Evolutionary conservation across 2,797 vertebrate genomes (phyloP), one percentile per base, ranked within the genome.

Genomic region (Mycteria americana): DNA sequence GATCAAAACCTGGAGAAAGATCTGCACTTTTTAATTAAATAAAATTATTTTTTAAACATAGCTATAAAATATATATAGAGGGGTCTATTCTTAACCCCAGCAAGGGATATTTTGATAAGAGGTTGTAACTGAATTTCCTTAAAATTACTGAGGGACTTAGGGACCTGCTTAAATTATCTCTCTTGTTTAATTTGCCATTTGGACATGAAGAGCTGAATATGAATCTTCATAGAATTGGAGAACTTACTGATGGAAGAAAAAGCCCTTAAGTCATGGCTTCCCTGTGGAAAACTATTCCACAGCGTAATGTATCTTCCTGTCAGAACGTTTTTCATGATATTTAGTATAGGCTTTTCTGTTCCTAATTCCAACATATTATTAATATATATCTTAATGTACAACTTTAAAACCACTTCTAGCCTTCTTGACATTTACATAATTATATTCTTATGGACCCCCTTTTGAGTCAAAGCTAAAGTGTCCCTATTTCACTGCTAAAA

Each of bases 111-210:
- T 95, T 97, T 95, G 90, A 90, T 92, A 95, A 74, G 63, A 80
- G 68, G 64, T 85, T 75, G 83, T 92, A 91, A 80, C 48, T 74
- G 93, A 92, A 90, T 94, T 96, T 95, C 68, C 77, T 94, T 86
- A 90, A 97, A 97, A 97, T 97, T 97, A 95, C 85, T 95, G 88
- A 94, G 97, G 95, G 96, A 95, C 24, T 95, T 82, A 25, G 95
- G 41, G 95, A 97, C 88, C 85, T 94, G 72, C 56, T 93, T 95
- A 96, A 97, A 95, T 95, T 94, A 89, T 91, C 77, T 94, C 89
- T 88, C 94, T 70, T 92, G 74, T 92, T 95, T 95, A 94, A 95
- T 97, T 97, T 97, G 90, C 83, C 64, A 95, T 95, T 97, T 97
- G 81, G 81, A 94, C 90, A 92, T 43, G 70, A 77, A 45, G 39